A percentile compares a stretch with the other conserved stretches of the same genome.
These are phyloP conservation scores for Eupithecia insigniata DNA, from an alignment of 2,888 invertebrate genomes.

Conservation along the genomic window DNA sequence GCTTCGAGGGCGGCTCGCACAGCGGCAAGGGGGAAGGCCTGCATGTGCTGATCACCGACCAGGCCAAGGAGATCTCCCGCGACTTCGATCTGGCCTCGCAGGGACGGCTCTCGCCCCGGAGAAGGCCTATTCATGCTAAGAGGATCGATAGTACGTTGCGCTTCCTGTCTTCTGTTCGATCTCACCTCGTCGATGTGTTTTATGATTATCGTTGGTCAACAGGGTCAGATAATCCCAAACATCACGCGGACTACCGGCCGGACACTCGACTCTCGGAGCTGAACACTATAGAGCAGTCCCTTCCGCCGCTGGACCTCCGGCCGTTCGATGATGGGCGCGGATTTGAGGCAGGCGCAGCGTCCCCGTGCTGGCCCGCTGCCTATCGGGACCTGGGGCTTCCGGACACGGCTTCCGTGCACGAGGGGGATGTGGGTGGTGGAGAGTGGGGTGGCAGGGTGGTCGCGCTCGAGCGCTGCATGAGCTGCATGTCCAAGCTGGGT, in stretches of 20 bases:
- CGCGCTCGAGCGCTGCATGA: conserved; percentile 86
- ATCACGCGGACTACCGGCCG: conserved; percentile 69
- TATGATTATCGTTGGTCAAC: conserved; percentile 13
- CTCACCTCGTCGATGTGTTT: not conserved
- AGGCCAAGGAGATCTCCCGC: conserved; percentile 88
- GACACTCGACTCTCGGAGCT: conserved; percentile 82
- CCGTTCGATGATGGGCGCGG: conserved; percentile 66
- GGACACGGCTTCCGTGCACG: conserved; percentile 68
- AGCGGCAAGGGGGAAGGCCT: conserved; percentile 93
- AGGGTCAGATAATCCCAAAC: conserved; percentile 66
- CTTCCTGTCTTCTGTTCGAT: not conserved
- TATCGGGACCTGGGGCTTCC: conserved; percentile 80
- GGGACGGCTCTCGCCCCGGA: conserved; percentile 86
- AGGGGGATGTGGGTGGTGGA: conserved; percentile 54
- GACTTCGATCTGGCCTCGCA: conserved; percentile 88
- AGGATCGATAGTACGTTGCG: conserved; percentile 52
- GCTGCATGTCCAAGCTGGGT: conserved; percentile 91
- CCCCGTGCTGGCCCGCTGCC: conserved; percentile 86
- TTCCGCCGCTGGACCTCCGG: conserved; percentile 68
- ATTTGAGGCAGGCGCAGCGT: conserved; percentile 79
- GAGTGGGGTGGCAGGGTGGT: conserved; percentile 65
- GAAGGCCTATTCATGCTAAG: conserved; percentile 68
- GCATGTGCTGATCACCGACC: conserved; percentile 90
- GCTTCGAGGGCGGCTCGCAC: conserved; percentile 94
- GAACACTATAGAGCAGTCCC: conserved; percentile 75